These are phyloP conservation scores for Scrobipalpa atriplicella DNA, from an alignment of 2,888 invertebrate species.

Conservation along the genomic window DNA sequence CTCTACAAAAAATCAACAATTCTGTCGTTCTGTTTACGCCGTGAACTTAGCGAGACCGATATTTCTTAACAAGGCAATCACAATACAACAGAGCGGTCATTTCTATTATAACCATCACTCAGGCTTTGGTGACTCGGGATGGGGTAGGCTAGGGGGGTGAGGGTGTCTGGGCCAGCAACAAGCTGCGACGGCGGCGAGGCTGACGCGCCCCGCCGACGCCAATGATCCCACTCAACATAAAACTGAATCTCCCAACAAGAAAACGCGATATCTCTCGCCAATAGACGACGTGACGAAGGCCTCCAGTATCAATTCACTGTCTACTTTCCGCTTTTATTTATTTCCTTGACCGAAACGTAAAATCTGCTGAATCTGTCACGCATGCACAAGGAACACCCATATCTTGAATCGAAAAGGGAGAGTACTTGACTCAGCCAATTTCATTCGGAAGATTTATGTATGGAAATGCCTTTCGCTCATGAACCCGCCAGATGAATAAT, in stretches of 20 bases:
- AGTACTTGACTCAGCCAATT: conserved; percentile 26
- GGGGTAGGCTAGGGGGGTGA: conserved; percentile 25
- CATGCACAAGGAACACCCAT: conserved; percentile 21
- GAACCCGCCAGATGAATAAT: conserved; percentile 29
- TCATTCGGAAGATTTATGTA: conserved; percentile 24
- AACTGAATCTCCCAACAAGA: conserved; percentile 67
- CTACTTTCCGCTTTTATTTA: conserved; percentile 35
- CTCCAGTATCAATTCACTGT: conserved; percentile 30
- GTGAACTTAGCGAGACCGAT: background rate
- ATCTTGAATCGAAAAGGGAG: conserved; percentile 23
- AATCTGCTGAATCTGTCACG: conserved; percentile 19
- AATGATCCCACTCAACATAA: conserved; percentile 70
- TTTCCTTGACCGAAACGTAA: conserved; percentile 30
- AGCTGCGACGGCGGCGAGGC: conserved; percentile 55
- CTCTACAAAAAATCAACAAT: background rate
- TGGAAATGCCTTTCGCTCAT: conserved; percentile 30
- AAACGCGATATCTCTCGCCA: conserved; percentile 62
- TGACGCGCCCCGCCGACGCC: conserved; percentile 72
- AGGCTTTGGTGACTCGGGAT: conserved; percentile 36
- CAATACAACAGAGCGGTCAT: conserved; percentile 25
- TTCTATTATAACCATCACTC: conserved; percentile 16
- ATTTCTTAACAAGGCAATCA: conserved; percentile 11
- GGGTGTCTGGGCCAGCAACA: conserved; percentile 55
- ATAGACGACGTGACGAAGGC: conserved; percentile 43
- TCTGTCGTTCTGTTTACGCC: background rate